Percentiles rank a stretch among this genome's conserved stretches.
Conservation (phyloP, 2,888 invertebrate species). For the Polydrusus cervinus region DNA sequence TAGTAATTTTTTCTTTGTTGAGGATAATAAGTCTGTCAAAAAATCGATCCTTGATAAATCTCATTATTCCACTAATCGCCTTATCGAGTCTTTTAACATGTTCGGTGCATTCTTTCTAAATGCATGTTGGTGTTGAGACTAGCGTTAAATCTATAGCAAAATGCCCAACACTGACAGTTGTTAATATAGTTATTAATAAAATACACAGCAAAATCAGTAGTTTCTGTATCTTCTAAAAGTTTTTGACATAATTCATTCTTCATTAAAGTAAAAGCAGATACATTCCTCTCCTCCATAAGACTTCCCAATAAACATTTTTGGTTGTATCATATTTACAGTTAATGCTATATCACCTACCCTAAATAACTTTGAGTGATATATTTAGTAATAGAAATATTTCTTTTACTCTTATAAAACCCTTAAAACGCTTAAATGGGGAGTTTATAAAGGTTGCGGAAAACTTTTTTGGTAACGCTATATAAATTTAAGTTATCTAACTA, state of each 20-base stretch:
- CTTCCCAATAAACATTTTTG: too few species aligned
- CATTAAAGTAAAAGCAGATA: constrained; percentile 43
- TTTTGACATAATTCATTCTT: constrained; percentile 31
- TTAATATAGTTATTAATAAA: constrained; percentile 47
- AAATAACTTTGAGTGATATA: too few species aligned
- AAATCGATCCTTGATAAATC: constrained; percentile 57
- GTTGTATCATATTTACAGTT: too few species aligned
- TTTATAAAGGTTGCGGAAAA: too few species aligned
- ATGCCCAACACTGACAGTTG: constrained; percentile 51
- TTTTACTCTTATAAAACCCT: too few species aligned
- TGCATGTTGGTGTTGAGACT: constrained; percentile 47
- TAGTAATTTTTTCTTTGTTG: constrained; percentile 58
- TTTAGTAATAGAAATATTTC: too few species aligned
- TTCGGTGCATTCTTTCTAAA: constrained; percentile 40
- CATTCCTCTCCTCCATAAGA: constrained; percentile 51
- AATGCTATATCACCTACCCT: too few species aligned
- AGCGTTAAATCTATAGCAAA: constrained; percentile 42
- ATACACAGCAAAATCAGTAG: constrained; percentile 50
- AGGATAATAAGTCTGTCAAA: constrained; percentile 55
- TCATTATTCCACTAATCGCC: constrained; percentile 56
- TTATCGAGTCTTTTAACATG: constrained; percentile 57
- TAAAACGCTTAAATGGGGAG: too few species aligned
- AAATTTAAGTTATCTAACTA: too few species aligned
- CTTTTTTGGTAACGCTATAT: too few species aligned
- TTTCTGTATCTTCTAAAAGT: constrained; percentile 20